These are phyloP conservation scores for Aurelia aurita complex sp. Pacific DNA, from an alignment of 30 jellyfish, hydroid and myxozoan species.

Conservation along the genomic window DNA sequence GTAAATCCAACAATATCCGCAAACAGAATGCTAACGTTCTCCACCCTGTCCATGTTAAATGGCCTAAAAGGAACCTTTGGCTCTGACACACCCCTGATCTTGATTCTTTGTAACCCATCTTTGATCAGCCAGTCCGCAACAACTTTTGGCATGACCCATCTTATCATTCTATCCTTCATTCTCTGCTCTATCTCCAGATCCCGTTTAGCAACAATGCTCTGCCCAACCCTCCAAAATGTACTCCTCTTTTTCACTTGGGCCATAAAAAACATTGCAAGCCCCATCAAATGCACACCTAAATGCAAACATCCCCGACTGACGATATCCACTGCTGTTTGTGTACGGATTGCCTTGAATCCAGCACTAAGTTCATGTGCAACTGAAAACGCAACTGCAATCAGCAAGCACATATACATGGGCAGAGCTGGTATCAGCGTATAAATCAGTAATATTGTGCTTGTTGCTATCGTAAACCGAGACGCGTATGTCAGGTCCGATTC, in stretches of 20 bases:
- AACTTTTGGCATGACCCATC: conserved; percentile 98
- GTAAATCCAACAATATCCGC: conserved; percentile 99
- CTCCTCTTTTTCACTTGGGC: conserved; percentile 95
- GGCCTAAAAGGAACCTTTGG: conserved; percentile 95
- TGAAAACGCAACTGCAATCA: conserved; percentile 77
- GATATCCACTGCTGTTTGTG: conserved; percentile 18
- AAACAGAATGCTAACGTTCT: conserved; percentile 91
- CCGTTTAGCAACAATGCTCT: conserved; percentile 97
- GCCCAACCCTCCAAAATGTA: conserved; percentile 99
- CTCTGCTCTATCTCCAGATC: conserved; percentile 94
- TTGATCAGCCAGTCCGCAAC: conserved; percentile 98
- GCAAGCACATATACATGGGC: conserved; percentile 91
- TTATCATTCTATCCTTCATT: conserved; percentile 90
- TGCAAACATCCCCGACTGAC: conserved; percentile 70
- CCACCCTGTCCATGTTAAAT: conserved; percentile 93
- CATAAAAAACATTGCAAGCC: conserved; percentile 96
- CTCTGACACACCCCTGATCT: conserved; percentile 66
- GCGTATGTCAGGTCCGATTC: conserved; percentile 80
- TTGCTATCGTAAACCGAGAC: conserved; percentile 93
- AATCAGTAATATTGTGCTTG: conserved; percentile 81
- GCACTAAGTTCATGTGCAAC: conserved; percentile 92
- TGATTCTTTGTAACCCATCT: conserved; percentile 86
- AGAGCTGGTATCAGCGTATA: conserved; percentile 98
- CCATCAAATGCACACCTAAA: conserved; percentile 90
- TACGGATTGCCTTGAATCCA: conserved; percentile 30